These are phyloP conservation scores for Psylliodes chrysocephalus DNA, from an alignment of 2,888 invertebrate genomes.

Conservation along the genomic window DNA sequence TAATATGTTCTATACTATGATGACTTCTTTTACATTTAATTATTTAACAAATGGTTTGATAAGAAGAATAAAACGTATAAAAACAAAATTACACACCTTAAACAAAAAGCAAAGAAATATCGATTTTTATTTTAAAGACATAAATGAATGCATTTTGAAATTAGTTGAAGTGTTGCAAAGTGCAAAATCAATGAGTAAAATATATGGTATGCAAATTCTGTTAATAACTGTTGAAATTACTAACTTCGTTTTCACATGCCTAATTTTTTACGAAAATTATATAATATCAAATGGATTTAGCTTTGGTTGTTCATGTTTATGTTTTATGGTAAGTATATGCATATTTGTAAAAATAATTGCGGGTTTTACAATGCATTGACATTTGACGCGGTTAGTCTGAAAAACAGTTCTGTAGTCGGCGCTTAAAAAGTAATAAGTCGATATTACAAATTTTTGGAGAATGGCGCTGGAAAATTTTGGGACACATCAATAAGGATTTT, in stretches of 20 bases:
- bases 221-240: neutral
- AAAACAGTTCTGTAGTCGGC: too few species aligned
- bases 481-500: too few species aligned
- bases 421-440: too few species aligned
- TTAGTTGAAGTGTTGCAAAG: neutral
- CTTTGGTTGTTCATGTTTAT: too few species aligned
- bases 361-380: too few species aligned
- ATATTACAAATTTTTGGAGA: too few species aligned
- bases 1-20: neutral
- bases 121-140: neutral
- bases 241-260: neutral
- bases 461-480: too few species aligned
- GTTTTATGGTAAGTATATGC: too few species aligned
- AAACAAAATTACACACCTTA: neutral
- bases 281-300: too few species aligned
- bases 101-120: neutral
- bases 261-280: constrained; percentile 2
- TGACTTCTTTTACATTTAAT: neutral
- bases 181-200: neutral
- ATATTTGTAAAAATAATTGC: too few species aligned
- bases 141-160: neutral
- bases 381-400: too few species aligned
- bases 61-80: neutral
- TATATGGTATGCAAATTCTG: constrained; percentile 3
- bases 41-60: neutral